These are phyloP conservation scores for Alethe castanea DNA, from an alignment of 2,113 vertebrate species.

Conservation along the genomic window DNA sequence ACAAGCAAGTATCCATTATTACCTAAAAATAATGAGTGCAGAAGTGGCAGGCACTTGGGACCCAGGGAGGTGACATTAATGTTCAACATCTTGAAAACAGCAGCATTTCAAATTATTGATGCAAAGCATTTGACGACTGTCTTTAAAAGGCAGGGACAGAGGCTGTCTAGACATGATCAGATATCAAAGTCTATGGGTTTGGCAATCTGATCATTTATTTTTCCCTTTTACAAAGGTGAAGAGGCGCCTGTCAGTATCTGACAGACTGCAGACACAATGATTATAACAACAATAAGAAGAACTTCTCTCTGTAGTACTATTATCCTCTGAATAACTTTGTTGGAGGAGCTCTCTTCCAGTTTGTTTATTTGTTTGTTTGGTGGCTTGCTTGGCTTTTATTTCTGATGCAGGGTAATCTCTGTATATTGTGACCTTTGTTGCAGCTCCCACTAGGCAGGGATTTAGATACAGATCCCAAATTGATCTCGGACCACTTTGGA, in stretches of 20 bases:
- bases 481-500: background rate
- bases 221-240: slow-evolving; percentile 57
- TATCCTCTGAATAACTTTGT: slow-evolving; percentile 27
- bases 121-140: slow-evolving; percentile 61
- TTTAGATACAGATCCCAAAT: background rate
- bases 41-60: slow-evolving; percentile 52
- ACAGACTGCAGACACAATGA: slow-evolving; percentile 58
- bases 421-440: background rate
- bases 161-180: slow-evolving; percentile 73
- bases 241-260: slow-evolving; percentile 57
- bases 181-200: slow-evolving; percentile 66
- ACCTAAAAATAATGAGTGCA: slow-evolving; percentile 17
- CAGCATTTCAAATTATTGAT: slow-evolving; percentile 72
- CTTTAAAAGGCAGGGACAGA: slow-evolving; percentile 70
- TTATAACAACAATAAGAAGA: slow-evolving; percentile 22
- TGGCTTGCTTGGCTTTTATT: background rate
- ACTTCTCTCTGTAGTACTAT: slow-evolving; percentile 3
- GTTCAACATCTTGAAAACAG: slow-evolving; percentile 72
- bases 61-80: slow-evolving; percentile 61
- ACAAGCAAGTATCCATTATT: slow-evolving; percentile 22
- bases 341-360: background rate
- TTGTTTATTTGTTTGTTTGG: slow-evolving; percentile 1
- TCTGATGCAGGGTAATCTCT: background rate
- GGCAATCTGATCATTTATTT: slow-evolving; percentile 75
- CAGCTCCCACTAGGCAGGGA: background rate